These are phyloP conservation scores for Macheiramphus alcinus DNA, from an alignment of 2,113 vertebrate genomes.

Conservation along the genomic window DNA sequence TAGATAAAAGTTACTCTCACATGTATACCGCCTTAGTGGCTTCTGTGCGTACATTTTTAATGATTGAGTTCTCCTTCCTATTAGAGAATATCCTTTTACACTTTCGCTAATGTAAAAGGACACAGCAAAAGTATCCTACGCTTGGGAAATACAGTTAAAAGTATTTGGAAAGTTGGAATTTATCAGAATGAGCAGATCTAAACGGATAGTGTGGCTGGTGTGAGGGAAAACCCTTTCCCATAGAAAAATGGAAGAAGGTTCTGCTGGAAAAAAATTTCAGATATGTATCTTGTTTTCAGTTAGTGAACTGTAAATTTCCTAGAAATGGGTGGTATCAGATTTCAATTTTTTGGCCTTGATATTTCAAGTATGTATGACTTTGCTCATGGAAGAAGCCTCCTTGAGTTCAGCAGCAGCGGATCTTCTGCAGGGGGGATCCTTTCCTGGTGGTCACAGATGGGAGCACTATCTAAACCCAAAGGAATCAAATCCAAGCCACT, in stretches of 20 bases:
- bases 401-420: background rate
- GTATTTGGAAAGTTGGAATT: background rate
- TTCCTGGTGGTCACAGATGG: background rate
- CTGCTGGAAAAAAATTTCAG: background rate
- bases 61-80: background rate
- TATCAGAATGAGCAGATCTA: background rate
- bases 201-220: background rate
- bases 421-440: background rate
- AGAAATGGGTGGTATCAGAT: background rate
- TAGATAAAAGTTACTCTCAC: constrained; percentile 49
- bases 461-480: background rate
- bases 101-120: background rate
- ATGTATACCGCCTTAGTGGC: background rate
- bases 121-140: background rate
- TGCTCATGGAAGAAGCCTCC: background rate
- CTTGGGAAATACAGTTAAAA: background rate
- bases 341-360: background rate
- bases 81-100: background rate
- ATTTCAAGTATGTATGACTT: background rate
- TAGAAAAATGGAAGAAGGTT: background rate
- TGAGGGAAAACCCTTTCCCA: background rate
- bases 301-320: background rate
- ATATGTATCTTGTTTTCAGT: background rate
- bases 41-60: background rate
- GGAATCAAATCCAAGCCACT: background rate